Conservation (phyloP, 2,888 invertebrate genomes). For the Volucella zonaria region DNA sequence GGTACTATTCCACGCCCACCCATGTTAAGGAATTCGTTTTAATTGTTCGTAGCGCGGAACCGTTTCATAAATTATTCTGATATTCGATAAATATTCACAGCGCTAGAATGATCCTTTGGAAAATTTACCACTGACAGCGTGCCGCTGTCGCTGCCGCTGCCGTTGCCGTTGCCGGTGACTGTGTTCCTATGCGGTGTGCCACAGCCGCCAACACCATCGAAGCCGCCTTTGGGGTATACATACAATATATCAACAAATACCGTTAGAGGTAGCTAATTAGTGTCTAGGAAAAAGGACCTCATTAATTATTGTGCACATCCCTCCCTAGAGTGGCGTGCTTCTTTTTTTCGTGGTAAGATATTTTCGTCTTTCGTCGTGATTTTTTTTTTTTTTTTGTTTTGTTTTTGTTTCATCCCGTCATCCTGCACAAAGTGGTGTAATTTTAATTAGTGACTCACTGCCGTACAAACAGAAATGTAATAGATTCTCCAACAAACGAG, state of each 20-base stretch:
- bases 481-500: conserved; percentile 57
- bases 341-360: not conserved
- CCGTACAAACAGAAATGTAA: conserved; percentile 59
- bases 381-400: not conserved
- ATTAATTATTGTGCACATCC: conserved; percentile 51
- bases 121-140: not conserved
- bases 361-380: no score
- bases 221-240: not conserved
- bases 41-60: conserved; percentile 41
- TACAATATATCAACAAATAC: conserved; percentile 29
- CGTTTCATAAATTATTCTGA: conserved; percentile 62
- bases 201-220: no score
- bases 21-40: conserved; percentile 42
- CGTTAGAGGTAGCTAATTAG: conserved; percentile 64
- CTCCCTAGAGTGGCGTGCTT: conserved; percentile 30
- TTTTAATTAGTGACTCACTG: conserved; percentile 57
- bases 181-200: no score
- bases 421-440: conserved; percentile 40
- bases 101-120: not conserved
- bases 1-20: conserved; percentile 9
- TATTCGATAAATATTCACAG: conserved; percentile 61
- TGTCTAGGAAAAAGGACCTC: conserved; percentile 58
- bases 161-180: no score
- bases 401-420: no score
- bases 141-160: no score